These are phyloP conservation scores for Rhinichthys klamathensis DNA, from an alignment of 2,113 vertebrate genomes.

Conservation along the genomic window DNA sequence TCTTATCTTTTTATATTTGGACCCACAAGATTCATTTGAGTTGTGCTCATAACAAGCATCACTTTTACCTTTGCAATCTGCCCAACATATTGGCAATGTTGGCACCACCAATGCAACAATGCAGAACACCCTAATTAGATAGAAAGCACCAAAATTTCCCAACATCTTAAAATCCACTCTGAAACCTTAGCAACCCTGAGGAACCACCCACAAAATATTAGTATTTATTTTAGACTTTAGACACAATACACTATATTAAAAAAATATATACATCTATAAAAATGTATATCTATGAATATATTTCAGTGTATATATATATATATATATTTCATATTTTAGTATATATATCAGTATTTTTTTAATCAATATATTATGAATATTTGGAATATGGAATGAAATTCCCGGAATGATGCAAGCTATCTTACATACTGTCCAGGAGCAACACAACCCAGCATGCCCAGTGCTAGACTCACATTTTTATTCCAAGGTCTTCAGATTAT, in stretches of 20 bases:
- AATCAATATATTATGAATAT: too few species aligned
- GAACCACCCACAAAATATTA: not conserved
- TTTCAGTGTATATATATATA: too few species aligned
- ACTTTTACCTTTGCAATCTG: not conserved
- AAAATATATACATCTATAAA: too few species aligned
- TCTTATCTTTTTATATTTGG: not conserved
- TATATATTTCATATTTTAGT: too few species aligned
- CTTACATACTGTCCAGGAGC: not conserved
- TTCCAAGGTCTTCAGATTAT: not conserved
- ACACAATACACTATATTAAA: too few species aligned
- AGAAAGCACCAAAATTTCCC: not conserved
- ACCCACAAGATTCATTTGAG: not conserved
- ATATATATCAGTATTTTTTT: too few species aligned
- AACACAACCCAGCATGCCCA: not conserved
- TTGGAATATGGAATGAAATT: too few species aligned
- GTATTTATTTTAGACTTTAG: not conserved
- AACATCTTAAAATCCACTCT: not conserved
- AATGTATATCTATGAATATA: too few species aligned
- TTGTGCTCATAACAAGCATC: not conserved
- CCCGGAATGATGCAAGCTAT: not conserved
- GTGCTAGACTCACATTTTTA: not conserved
- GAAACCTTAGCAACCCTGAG: not conserved
- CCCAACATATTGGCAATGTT: not conserved
- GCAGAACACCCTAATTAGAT: not conserved
- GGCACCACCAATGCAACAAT: not conserved